phyloP scores from a whole-genome alignment of 2,113 vertebrate species.

The Centropus unirufus region DNA sequence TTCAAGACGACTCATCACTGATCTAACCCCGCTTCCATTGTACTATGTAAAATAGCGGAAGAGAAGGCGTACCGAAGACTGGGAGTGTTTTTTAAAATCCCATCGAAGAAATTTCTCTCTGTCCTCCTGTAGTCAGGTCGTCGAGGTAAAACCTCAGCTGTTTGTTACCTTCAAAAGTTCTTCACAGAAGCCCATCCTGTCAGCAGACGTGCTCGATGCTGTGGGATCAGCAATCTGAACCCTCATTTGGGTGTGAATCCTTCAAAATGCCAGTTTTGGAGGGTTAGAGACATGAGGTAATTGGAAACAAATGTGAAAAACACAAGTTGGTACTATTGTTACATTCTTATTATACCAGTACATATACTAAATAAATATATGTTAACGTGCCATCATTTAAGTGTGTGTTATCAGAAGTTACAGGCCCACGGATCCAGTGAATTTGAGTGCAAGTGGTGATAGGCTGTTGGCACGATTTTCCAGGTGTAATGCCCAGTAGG shows the following conservation, averaged over 20 bases:
- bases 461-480: background rate
- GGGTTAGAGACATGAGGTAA: background rate
- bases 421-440: background rate
- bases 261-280: background rate
- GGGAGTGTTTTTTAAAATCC: background rate
- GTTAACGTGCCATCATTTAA: background rate
- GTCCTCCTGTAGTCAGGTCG: background rate
- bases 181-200: background rate
- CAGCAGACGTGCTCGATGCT: background rate
- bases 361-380: background rate
- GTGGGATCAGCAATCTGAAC: background rate
- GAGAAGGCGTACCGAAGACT: background rate
- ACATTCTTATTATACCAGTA: background rate
- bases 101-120: background rate
- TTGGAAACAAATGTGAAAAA: background rate
- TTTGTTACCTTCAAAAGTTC: background rate
- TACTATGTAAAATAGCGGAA: background rate
- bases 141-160: background rate
- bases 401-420: background rate
- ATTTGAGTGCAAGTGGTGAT: background rate
- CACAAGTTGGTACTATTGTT: background rate
- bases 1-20: background rate
- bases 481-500: background rate
- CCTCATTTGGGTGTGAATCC: background rate
- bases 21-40: background rate